Percentiles rank a stretch among this genome's conserved stretches.
Evolutionary conservation across 2,888 invertebrate genomes (phyloP).

Genomic region (Oeneis ivallda): DNA sequence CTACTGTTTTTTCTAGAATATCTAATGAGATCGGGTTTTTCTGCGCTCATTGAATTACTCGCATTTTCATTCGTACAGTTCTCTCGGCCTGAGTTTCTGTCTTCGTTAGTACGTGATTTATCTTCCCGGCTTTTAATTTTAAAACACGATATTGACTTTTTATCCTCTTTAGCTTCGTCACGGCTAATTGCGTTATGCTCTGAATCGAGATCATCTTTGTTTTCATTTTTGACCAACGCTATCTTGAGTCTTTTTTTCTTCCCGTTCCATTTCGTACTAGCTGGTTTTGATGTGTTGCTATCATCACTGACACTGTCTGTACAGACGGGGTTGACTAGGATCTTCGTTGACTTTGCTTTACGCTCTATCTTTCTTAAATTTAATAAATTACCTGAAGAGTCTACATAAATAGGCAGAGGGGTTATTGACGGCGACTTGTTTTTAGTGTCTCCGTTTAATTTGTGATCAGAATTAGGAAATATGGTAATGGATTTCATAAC

Average conservation of each 20-base stretch:
- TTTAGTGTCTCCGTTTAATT: constrained; percentile 60
- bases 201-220: constrained; percentile 51
- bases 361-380: constrained; percentile 74
- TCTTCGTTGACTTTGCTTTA: constrained; percentile 75
- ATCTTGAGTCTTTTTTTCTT: constrained; percentile 74
- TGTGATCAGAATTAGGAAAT: constrained; percentile 56
- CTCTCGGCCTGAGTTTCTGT: constrained; percentile 65
- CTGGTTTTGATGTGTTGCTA: constrained; percentile 65
- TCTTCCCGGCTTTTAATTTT: constrained; percentile 74
- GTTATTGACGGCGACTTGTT: constrained; percentile 60
- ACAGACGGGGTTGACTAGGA: constrained; percentile 74
- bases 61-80: constrained; percentile 74
- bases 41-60: constrained; percentile 64
- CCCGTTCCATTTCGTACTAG: constrained; percentile 69
- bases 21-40: constrained; percentile 70
- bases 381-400: constrained; percentile 63
- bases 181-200: constrained; percentile 65
- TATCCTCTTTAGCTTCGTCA: constrained; percentile 65
- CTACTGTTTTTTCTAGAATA: constrained; percentile 64
- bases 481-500: constrained; percentile 66
- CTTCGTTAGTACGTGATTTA: constrained; percentile 68
- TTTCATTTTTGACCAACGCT: constrained; percentile 54
- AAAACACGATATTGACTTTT: constrained; percentile 75
- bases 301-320: constrained; percentile 74
- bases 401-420: constrained; percentile 62